Conservation (phyloP, 1,140 invertebrate species). For the Mizuhopecten yessoensis region DNA sequence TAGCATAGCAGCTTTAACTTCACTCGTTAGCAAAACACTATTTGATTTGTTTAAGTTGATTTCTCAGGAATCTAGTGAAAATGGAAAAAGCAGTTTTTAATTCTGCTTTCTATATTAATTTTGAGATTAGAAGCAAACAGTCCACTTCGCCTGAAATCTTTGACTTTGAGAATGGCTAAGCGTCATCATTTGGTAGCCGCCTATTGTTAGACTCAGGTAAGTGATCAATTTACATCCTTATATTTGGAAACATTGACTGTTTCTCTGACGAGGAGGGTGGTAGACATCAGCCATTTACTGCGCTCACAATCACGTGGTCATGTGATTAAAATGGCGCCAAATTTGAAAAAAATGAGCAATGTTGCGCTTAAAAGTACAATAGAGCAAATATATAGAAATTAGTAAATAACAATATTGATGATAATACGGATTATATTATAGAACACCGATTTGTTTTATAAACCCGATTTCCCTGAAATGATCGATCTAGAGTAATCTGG, state of each 20-base stretch:
- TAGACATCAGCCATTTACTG: constrained; percentile 18
- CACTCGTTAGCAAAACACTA: not conserved
- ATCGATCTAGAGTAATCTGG: too few relatives aligned
- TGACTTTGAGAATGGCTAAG: not conserved
- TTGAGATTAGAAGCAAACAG: not conserved
- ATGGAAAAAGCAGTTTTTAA: not conserved
- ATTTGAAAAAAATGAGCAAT: not conserved
- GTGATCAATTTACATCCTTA: not conserved
- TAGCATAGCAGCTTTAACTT: not conserved
- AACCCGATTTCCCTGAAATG: too few relatives aligned
- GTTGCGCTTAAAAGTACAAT: too few relatives aligned
- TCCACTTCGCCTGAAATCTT: not conserved
- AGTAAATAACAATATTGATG: too few relatives aligned
- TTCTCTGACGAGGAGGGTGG: not conserved
- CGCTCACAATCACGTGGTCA: not conserved
- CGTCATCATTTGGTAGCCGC: not conserved
- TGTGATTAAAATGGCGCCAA: not conserved
- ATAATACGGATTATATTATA: too few relatives aligned
- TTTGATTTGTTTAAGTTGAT: not conserved
- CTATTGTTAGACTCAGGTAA: not conserved
- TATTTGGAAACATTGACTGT: not conserved
- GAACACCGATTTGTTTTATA: too few relatives aligned
- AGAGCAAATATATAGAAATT: too few relatives aligned
- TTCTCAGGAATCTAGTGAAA: not conserved
- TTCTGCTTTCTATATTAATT: not conserved